A percentile compares a stretch with the other conserved stretches of the same genome.
phyloP scores from a whole-genome alignment of 2,888 invertebrate genomes.

The Dascillus cervinus region DNA sequence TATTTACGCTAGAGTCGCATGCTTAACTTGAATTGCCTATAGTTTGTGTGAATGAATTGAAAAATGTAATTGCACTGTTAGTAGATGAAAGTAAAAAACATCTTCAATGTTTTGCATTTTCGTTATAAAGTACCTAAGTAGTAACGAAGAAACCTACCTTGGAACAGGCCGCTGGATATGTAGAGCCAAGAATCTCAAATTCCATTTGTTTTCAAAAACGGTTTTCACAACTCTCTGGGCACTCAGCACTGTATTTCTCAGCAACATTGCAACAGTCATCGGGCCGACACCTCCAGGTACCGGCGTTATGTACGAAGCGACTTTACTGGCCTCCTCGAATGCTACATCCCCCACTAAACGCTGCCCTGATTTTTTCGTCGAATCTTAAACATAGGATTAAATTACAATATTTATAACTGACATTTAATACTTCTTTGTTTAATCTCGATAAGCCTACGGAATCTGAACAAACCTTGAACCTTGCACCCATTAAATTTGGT shows the following conservation, averaged over 20 bases:
- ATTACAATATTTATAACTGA: too few species aligned
- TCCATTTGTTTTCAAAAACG: constrained; percentile 60
- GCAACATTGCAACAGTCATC: constrained; percentile 98
- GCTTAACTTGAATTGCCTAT: too few species aligned
- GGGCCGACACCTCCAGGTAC: constrained; percentile 98
- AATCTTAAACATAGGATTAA: too few species aligned
- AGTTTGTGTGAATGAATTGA: background rate
- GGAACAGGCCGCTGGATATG: constrained; percentile 67
- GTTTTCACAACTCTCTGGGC: constrained; percentile 59
- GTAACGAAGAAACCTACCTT: constrained; percentile 49
- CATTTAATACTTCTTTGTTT: too few species aligned
- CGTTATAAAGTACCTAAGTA: constrained; percentile 32
- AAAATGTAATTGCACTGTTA: background rate
- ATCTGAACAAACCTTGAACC: too few species aligned
- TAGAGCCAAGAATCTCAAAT: constrained; percentile 59
- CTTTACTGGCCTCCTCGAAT: constrained; percentile 67
- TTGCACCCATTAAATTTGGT: too few species aligned
- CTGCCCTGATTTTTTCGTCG: constrained; percentile 69
- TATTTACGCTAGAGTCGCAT: too few species aligned
- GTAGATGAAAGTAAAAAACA: constrained; percentile 1
- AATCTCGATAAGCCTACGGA: too few species aligned
- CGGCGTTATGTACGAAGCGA: constrained; percentile 87
- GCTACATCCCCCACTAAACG: constrained; percentile 93
- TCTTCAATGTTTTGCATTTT: too few species aligned
- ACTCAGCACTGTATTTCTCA: constrained; percentile 88